Evolutionary conservation across 2,797 vertebrate genomes (phyloP).

Genomic region (Danionella dracula): DNA sequence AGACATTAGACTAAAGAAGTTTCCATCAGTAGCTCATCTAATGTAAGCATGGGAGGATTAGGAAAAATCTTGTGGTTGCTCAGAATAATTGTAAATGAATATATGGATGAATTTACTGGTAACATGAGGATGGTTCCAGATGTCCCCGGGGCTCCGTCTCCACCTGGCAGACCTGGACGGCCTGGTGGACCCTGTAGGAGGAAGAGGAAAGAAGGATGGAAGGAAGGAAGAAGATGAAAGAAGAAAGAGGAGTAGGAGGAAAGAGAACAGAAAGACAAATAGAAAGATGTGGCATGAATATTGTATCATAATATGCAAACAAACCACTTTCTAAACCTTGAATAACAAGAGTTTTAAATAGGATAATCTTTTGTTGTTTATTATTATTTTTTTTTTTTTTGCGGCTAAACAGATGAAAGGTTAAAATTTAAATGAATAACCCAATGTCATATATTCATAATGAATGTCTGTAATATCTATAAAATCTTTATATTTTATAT

Average conservation of each 20-base stretch:
- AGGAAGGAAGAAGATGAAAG: not conserved
- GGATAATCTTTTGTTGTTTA: no score
- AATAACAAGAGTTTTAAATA: no score
- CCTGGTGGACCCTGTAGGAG: conserved; percentile 82
- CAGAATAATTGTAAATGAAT: conserved; percentile 19
- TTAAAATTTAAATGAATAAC: no score
- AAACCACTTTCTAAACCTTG: no score
- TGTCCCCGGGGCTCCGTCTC: conserved; percentile 90
- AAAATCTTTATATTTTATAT: no score
- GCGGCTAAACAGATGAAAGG: no score
- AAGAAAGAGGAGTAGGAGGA: conserved; percentile 5
- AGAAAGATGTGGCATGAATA: not conserved
- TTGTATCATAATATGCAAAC: not conserved
- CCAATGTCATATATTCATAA: no score
- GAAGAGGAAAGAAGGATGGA: not conserved
- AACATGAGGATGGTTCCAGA: conserved; percentile 94
- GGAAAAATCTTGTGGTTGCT: not conserved
- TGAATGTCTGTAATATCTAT: no score
- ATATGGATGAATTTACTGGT: conserved; percentile 74
- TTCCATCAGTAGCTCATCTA: conserved; percentile 46
- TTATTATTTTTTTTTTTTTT: no score
- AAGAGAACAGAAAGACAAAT: not conserved
- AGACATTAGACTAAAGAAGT: not conserved
- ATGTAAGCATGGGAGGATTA: conserved; percentile 34
- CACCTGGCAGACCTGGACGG: conserved; percentile 89